phyloP scores from a whole-genome alignment of 2,888 invertebrate genomes.

The Ligdia adustata region DNA sequence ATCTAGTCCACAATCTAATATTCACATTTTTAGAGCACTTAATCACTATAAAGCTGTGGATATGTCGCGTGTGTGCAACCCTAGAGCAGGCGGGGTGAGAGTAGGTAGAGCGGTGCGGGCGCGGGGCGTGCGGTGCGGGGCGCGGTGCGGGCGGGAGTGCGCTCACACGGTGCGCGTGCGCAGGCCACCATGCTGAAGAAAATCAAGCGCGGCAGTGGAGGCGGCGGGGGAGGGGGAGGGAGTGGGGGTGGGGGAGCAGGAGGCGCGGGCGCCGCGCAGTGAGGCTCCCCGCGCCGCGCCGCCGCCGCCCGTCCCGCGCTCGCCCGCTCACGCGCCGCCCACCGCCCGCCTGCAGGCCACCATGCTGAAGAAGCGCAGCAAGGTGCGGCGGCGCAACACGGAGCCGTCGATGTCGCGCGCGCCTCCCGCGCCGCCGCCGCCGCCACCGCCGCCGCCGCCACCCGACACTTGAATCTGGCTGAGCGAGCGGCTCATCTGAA shows the following conservation, averaged over 20 bases:
- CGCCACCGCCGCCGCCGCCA: no score
- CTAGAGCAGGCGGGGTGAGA: conserved; percentile 29
- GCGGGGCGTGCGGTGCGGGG: conserved; percentile 33
- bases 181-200: conserved; percentile 99
- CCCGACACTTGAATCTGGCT: conserved; percentile 88
- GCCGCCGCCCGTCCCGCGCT: conserved; percentile 28
- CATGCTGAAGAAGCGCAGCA: conserved; percentile 99
- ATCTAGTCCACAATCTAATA: conserved; percentile 16
- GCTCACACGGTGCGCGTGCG: conserved; percentile 63
- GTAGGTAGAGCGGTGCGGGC: conserved; percentile 30
- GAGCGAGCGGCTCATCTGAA: conserved; percentile 88
- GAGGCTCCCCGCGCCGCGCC: conserved; percentile 84
- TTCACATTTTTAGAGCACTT: conserved; percentile 17
- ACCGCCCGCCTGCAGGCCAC: conserved; percentile 97
- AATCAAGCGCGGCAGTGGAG: conserved; percentile 96
- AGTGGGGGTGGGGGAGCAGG: no score
- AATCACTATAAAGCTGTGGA: no score
- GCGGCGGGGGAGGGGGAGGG: conserved; percentile 83
- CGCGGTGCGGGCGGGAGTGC: conserved; percentile 42
- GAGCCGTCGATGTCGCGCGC: conserved; percentile 89
- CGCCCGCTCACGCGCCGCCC: conserved; percentile 49
- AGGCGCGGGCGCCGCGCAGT: conserved; percentile 80
- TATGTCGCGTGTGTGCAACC: no score
- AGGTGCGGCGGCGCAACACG: conserved; percentile 98
- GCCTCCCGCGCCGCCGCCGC: conserved; percentile 63